Base-by-base conservation (phyloP, 2,888 invertebrate species). In the Dorcus hopei region DNA sequence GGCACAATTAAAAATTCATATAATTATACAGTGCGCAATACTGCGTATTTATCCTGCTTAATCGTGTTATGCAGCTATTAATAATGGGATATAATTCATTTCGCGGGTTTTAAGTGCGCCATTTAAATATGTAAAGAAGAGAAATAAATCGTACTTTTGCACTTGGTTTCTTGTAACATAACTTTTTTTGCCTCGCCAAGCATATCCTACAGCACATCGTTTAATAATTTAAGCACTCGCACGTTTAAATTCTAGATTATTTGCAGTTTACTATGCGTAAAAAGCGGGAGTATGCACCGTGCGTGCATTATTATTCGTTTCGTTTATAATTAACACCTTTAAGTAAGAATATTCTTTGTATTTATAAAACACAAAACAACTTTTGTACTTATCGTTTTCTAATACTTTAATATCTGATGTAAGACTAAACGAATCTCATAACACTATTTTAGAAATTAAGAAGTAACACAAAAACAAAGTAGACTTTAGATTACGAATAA, bases 91-190 rank as follows among this genome's bases (percentile, higher is more conserved):
- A 49, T 55, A 55, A 55, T 55, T 54, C 49, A 55, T 50, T 55
- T 55, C 23, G 26, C 45, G 26, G 26, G 45, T 45, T 45, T 43
- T 45, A 45, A 45, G 41, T 40, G 42, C 19, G 26, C 47, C 26
- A 55, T 49, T 49, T 50, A 50, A 55, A 52, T 52, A 54, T 48
- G 48, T 48, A 54, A 40, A 42, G 49, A 39, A 41, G 9, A n/a
- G 40, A 55, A 42, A 49, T 55, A 43, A 55, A 50, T 55, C 50
- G 55, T 43, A 49, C 49, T 41, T 55, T 49, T 49, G 55, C 55
- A 55, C 41, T 50, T 55, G 41, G 49, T 16, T 49, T 55, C 26
- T 23, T 11, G 14, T 42, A 43, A 49, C 48, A 49, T 39, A 49
- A 40, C 41, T 54, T 55, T 45, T 45, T 55, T 55, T 49, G 55